Evolutionary conservation across 2,797 vertebrate species (phyloP).

Genomic region (Cuniculus paca): DNA sequence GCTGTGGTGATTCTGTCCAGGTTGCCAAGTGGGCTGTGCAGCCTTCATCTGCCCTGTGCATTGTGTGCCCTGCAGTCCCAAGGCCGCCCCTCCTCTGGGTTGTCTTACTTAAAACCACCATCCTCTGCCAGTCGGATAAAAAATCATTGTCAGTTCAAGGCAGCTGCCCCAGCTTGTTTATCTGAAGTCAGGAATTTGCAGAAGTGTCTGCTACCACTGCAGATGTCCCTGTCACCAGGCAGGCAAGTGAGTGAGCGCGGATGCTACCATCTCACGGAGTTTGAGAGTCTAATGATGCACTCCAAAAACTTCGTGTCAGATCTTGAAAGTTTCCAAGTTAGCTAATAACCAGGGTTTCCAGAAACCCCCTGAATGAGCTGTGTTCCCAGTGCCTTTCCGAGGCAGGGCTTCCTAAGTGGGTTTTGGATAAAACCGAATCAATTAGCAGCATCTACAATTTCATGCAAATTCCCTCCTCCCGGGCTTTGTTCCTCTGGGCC

Average conservation of each 20-base stretch:
- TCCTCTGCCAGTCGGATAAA: neutral
- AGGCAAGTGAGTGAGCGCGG: neutral
- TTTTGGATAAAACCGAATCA: neutral
- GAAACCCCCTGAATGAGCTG: neutral
- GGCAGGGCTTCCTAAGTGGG: neutral
- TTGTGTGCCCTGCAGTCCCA: neutral
- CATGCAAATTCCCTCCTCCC: neutral
- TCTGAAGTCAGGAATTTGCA: conserved; percentile 19
- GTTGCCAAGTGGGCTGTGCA: fast-evolving
- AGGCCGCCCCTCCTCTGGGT: fast-evolving
- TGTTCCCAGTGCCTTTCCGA: neutral
- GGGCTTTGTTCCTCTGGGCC: neutral
- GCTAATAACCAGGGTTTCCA: neutral
- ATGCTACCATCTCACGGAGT: neutral
- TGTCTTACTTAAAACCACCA: neutral
- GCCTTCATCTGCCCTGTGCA: fast-evolving
- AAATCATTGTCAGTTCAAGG: neutral
- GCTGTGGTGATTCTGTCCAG: fast-evolving
- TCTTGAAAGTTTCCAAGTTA: conserved; percentile 41
- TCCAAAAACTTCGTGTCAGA: conserved; percentile 44
- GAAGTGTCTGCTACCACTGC: fast-evolving
- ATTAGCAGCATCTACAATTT: fast-evolving
- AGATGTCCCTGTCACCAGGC: conserved; percentile 10
- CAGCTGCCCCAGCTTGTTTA: neutral
- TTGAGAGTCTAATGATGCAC: neutral